phyloP scores from a whole-genome alignment of 30 jellyfish, hydroid and myxozoan species.

The Hydractinia symbiolongicarpus region DNA sequence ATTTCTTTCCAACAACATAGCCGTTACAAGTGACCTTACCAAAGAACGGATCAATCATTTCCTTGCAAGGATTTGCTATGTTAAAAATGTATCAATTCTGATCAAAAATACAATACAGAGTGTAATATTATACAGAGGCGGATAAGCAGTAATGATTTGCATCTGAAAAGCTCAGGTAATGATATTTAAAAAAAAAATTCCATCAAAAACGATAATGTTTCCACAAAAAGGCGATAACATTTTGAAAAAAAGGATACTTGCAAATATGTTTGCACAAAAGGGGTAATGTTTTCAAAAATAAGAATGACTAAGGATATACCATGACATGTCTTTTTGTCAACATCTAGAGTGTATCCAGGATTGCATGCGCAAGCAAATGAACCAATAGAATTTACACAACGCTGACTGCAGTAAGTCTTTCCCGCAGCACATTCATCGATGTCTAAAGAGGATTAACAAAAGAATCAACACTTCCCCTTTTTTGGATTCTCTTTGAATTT shows the following conservation, averaged over 20 bases:
- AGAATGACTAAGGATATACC: slow-evolving; percentile 31
- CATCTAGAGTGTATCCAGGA: slow-evolving; percentile 65
- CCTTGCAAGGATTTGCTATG: slow-evolving; percentile 59
- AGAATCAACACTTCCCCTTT: not conserved
- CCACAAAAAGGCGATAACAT: no score
- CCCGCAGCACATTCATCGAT: slow-evolving; percentile 47
- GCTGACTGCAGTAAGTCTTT: slow-evolving; percentile 44
- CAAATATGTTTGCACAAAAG: no score
- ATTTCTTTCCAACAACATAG: slow-evolving; percentile 46
- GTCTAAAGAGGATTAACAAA: slow-evolving; percentile 24
- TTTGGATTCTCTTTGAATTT: not conserved
- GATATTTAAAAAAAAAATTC: not conserved
- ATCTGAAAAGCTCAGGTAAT: not conserved
- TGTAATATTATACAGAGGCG: not conserved
- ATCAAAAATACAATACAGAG: not conserved
- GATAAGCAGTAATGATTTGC: not conserved
- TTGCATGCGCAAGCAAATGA: slow-evolving; percentile 63
- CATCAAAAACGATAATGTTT: no score
- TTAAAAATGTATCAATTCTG: slow-evolving; percentile 2
- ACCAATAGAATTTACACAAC: slow-evolving; percentile 57
- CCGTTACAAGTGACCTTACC: slow-evolving; percentile 64
- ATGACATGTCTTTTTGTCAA: slow-evolving; percentile 54
- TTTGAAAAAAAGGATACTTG: no score
- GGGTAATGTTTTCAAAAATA: no score
- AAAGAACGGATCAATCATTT: slow-evolving; percentile 46